Evolutionary conservation across 2,888 invertebrate genomes (phyloP).

Genomic region (Polydrusus pterygomalis): DNA sequence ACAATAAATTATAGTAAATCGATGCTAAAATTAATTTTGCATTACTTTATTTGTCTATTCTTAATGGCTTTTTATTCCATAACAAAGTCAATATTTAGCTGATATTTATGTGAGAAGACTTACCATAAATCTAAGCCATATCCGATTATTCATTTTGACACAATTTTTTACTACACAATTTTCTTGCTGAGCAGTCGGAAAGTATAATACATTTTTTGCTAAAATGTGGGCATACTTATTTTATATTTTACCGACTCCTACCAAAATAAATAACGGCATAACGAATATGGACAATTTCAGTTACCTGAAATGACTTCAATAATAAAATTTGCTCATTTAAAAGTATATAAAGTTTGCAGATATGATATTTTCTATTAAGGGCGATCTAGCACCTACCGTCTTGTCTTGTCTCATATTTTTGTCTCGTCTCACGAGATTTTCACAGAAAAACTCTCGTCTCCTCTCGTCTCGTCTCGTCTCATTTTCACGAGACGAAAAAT

Average conservation of each 20-base stretch:
- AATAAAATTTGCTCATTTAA: slow-evolving; percentile 23
- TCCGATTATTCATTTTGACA: slow-evolving; percentile 2
- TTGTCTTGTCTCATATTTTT: too few species aligned
- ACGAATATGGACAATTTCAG: slow-evolving; percentile 31
- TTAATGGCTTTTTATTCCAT: not conserved
- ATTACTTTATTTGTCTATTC: not conserved
- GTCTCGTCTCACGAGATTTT: too few species aligned
- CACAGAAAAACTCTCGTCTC: too few species aligned
- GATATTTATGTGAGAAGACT: not conserved
- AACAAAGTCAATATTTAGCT: not conserved
- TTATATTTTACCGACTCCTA: slow-evolving; percentile 48
- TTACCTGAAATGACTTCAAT: slow-evolving; percentile 12
- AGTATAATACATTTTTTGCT: slow-evolving; percentile 16
- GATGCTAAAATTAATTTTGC: not conserved
- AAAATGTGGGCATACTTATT: slow-evolving; percentile 28
- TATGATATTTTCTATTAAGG: too few species aligned
- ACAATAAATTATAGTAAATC: not conserved
- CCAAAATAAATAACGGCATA: slow-evolving; percentile 42
- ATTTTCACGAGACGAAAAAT: too few species aligned
- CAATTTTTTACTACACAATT: slow-evolving; percentile 1
- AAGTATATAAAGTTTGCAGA: not conserved
- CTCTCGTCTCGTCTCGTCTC: too few species aligned
- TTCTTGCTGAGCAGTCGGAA: slow-evolving; percentile 1
- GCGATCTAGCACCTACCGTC: too few species aligned
- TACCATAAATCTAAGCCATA: not conserved